phyloP scores from a whole-genome alignment of 2,797 vertebrate species.

The Fundulus diaphanus region DNA sequence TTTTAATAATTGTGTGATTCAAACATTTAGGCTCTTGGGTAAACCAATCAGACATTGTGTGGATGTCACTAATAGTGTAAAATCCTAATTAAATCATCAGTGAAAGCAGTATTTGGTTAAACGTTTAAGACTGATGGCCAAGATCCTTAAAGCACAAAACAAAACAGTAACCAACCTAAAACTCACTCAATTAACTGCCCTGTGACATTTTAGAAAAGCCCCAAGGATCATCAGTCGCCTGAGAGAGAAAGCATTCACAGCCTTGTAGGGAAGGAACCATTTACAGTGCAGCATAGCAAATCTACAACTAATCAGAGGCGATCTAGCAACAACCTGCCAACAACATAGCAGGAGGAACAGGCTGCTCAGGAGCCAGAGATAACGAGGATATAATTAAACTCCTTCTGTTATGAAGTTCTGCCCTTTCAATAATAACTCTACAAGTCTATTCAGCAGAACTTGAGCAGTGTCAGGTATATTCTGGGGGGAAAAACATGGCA shows the following conservation, averaged over 20 bases:
- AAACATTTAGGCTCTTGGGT: neutral
- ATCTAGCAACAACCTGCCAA: neutral
- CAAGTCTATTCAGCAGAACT: neutral
- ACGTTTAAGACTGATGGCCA: neutral
- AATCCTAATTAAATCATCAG: neutral
- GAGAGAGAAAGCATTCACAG: neutral
- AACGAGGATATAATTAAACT: constrained; percentile 8
- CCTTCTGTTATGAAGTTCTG: neutral
- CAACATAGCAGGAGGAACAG: neutral
- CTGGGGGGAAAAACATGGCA: neutral
- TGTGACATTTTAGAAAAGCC: neutral
- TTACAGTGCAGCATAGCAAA: neutral
- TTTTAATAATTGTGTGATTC: neutral
- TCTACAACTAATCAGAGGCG: neutral
- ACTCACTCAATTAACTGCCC: neutral
- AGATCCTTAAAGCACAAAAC: neutral
- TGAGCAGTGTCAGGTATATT: neutral
- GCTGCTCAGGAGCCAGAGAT: neutral
- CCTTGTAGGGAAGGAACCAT: neutral
- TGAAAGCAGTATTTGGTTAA: neutral
- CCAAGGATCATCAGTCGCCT: neutral
- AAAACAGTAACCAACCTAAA: neutral
- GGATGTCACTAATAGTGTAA: neutral
- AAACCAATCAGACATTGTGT: neutral
- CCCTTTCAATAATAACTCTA: neutral